Evolutionary conservation across 2,797 vertebrate species (phyloP), one percentile per base, ranked within the genome.

Genomic region (Emys orbicularis): DNA sequence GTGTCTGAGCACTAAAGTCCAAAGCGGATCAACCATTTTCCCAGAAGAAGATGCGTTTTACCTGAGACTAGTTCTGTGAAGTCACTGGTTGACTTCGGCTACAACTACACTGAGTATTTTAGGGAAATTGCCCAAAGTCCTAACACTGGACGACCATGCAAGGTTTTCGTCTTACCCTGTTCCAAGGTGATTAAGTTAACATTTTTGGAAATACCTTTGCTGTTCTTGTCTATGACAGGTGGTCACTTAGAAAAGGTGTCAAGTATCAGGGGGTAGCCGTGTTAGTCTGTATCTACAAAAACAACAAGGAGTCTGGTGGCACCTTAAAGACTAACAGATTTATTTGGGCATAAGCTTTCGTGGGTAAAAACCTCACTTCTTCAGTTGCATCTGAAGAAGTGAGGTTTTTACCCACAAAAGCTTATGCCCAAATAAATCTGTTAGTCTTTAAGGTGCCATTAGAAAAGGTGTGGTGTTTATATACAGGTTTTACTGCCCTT

Each of bases 11-110:
- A 77, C 4, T 18, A 41, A 87, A 85, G 85, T 41, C 5, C n/a
- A 49, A 37, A 52, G 3, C 2, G 34, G 6, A 85, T 81, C 53
- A 81, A 25, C 52, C 0, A 0, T 59, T 68, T 56, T n/a, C 81
- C 21, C 79, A 11, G 8, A 41, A n/a, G 5, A 81, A 34, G 12
- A 54, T 86, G 34, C 12, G 41, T 1, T 79, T 77, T 85, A 31
- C 6, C 5, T 12, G 3, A 44, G 12, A 25, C 11, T 37, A 7
- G 34, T 92, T 89, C 44, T 90, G 56, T 59, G 13, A 76, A 76
- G 5, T 76, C 6, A 76, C 13, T 21, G 54, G 49, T 86, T 68
- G 92, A 84, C 15, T 65, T 76, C 41, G 34, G 2, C 50, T 79
- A 50, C 8, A 88, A 34, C 23, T 47, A 31, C 23, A 86, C 4